These are phyloP conservation scores for Dendroctonus ponderosae DNA, from an alignment of 1,140 invertebrate genomes.

Conservation along the genomic window DNA sequence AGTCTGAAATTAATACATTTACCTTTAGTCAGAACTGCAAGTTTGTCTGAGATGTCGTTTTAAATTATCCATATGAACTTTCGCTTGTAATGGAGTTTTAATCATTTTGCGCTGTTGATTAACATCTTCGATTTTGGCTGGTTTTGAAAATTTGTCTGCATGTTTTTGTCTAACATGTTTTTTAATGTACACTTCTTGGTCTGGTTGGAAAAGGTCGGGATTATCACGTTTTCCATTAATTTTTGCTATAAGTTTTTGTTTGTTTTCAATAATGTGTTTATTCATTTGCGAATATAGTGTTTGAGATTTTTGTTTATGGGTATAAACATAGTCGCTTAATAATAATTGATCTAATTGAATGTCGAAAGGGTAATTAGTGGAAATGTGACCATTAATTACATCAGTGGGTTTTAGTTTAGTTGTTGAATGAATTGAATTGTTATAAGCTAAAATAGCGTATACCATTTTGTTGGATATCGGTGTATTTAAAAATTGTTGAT, in stretches of 20 bases:
- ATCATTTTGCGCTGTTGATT: too few relatives aligned
- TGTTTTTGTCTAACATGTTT: neutral
- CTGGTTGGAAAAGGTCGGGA: neutral
- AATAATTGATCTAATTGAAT: neutral
- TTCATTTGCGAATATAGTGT: neutral
- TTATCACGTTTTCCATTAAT: neutral
- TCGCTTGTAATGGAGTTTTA: too few relatives aligned
- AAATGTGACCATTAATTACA: neutral
- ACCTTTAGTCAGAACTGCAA: constrained; percentile 12
- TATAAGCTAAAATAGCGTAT: constrained; percentile 1
- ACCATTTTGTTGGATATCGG: neutral
- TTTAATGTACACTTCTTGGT: neutral
- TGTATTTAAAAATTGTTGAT: neutral
- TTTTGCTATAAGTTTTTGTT: neutral
- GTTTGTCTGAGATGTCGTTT: constrained; percentile 10
- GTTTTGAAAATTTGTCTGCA: neutral
- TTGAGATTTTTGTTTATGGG: neutral
- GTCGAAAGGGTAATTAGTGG: neutral
- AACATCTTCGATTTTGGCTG: neutral
- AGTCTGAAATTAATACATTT: constrained; percentile 16
- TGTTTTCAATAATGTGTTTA: neutral
- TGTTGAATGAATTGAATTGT: neutral
- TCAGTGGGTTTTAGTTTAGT: constrained; percentile 2
- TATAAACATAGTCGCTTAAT: constrained; percentile 2
- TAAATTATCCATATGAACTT: constrained; percentile 16